A percentile compares a stretch with the other conserved stretches of the same genome.
These are phyloP conservation scores for Xestoiulus laeticollis DNA, from an alignment of 2,888 invertebrate species.

Conservation along the genomic window DNA sequence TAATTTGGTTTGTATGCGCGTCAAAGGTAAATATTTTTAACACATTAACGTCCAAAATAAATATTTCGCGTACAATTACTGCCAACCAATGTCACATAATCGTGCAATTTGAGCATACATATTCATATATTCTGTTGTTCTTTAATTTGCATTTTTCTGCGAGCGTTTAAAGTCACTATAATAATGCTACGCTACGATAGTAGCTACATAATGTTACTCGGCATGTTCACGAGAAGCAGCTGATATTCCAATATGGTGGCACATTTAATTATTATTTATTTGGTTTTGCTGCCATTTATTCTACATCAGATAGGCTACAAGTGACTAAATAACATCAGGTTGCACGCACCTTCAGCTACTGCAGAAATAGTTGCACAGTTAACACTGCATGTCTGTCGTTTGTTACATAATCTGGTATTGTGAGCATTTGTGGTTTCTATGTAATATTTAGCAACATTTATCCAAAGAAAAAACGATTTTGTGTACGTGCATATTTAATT, in stretches of 20 bases:
- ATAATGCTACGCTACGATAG: slow-evolving; percentile 16
- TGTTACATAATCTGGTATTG: background rate
- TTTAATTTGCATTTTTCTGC: background rate
- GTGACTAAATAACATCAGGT: background rate
- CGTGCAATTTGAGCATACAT: background rate
- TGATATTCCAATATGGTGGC: background rate
- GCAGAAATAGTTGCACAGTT: background rate
- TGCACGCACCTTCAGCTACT: background rate
- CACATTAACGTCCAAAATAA: background rate
- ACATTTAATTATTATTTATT: background rate
- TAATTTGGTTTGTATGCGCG: background rate
- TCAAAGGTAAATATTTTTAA: no score
- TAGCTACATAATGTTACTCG: slow-evolving; percentile 25
- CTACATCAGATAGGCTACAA: background rate
- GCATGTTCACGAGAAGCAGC: slow-evolving; percentile 4
- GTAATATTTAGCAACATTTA: background rate
- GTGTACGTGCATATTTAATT: background rate
- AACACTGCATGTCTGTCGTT: background rate
- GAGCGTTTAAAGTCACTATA: background rate
- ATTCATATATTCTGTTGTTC: background rate
- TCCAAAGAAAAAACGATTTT: background rate
- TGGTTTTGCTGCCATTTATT: background rate
- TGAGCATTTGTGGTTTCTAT: background rate
- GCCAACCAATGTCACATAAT: background rate
- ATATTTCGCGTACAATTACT: background rate